These are phyloP conservation scores for Athalia rosae DNA, from an alignment of 2,888 invertebrate genomes.

Conservation along the genomic window DNA sequence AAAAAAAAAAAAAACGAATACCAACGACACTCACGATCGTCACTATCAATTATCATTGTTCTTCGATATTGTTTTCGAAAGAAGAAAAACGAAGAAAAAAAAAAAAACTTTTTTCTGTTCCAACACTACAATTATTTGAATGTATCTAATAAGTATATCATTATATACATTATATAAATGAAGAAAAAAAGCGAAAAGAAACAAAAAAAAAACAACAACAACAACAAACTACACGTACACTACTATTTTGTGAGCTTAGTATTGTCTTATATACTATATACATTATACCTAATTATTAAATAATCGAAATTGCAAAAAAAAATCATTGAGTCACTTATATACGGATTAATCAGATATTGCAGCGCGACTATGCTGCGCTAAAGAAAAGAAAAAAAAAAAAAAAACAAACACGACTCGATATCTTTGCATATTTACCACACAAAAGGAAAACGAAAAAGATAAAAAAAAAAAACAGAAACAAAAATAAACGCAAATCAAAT, in stretches of 20 bases:
- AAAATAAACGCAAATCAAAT: slow-evolving; percentile 37
- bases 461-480: too few species aligned
- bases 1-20: too few species aligned
- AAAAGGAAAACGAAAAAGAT: slow-evolving; percentile 20
- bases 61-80: too few species aligned
- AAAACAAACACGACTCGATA: background rate
- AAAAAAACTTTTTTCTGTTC: too few species aligned
- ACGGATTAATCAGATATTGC: too few species aligned
- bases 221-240: background rate
- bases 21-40: too few species aligned
- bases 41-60: too few species aligned
- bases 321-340: too few species aligned
- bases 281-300: background rate
- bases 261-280: slow-evolving; percentile 14
- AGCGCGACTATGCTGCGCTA: slow-evolving; percentile 7
- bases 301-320: too few species aligned
- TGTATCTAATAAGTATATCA: background rate
- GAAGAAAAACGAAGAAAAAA: too few species aligned
- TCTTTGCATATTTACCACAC: background rate
- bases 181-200: background rate
- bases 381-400: background rate
- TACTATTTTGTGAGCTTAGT: slow-evolving; percentile 32
- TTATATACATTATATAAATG: background rate
- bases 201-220: background rate
- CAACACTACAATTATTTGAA: background rate